Evolutionary conservation across 1,140 invertebrate species (phyloP).

Genomic region (Conus ventricosus): DNA sequence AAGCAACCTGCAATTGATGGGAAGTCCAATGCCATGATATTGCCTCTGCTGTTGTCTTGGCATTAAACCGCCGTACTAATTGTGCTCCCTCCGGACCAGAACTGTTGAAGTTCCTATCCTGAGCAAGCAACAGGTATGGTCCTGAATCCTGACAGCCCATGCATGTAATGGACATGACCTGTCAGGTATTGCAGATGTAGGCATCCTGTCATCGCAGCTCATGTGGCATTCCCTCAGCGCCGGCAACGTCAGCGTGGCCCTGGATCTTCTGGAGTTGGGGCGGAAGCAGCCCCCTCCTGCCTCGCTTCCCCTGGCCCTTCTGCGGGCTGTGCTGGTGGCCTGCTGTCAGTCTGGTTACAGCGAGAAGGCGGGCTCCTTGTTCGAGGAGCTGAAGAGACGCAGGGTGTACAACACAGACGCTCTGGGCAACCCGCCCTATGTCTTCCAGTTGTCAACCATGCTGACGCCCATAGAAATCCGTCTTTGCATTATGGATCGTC

Average conservation of each 20-base stretch:
- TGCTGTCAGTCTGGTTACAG: not conserved
- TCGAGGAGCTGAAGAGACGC: not conserved
- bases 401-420: not conserved
- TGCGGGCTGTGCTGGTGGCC: conserved; percentile 14
- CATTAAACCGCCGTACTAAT: too few species aligned
- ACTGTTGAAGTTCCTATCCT: too few species aligned
- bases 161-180: not conserved
- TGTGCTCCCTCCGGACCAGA: too few species aligned
- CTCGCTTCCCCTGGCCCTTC: not conserved
- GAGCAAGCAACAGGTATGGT: too few species aligned
- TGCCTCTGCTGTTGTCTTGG: too few species aligned
- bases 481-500: not conserved
- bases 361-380: not conserved
- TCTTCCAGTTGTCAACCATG: not conserved
- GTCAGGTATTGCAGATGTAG: not conserved
- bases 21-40: too few species aligned
- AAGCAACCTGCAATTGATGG: too few species aligned
- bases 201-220: not conserved
- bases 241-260: not conserved
- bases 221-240: not conserved
- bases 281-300: not conserved
- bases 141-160: too few species aligned
- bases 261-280: not conserved
- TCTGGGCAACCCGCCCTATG: not conserved
- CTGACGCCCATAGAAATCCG: not conserved